Evolutionary conservation across 2,113 vertebrate species (phyloP), one percentile per base, ranked within the genome.

Genomic region (Thamnaconus septentrionalis): DNA sequence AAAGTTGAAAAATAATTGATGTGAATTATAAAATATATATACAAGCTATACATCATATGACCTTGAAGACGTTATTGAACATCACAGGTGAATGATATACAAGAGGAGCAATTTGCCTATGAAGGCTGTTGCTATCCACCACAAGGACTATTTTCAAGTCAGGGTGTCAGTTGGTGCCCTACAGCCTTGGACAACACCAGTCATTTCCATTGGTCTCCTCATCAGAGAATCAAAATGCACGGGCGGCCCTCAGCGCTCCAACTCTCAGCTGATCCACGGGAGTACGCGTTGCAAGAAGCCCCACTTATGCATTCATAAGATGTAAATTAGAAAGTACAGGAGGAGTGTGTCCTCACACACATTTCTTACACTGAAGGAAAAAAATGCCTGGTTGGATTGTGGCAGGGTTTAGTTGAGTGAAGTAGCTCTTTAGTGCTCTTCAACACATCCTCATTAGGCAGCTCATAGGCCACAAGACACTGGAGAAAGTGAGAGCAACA

Each of bases 141-240:
- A 78, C 72, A 61, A 66, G 44, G 66, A 10, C 44, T 78, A 79
- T 72, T 76, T 78, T 61, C 66, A 65, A 44, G 54, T 8, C 53
- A 59, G 66, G 57, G 49, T 75, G 86, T 79, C 81, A 73, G 76
- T 69, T 68, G 71, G 69, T 77, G 71, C 85, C 85, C 85, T 72
- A 75, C 71, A 85, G 86, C 79, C 63, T 64, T 41, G 63, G 61
- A 77, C 74, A 75, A 79, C 78, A 68, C 56, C 41, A 64, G 61
- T 66, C 76, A 80, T 78, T 76, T 77, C 85, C 87, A 88, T 89
- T 86, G 85, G 85, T 76, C 75, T 78, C 75, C 68, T 69, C 72
- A 64, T 82, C 73, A 64, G 56, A 59, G 64, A 80, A 84, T 86
- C 74, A 69, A 73, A 84, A 87, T 81, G 75, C 73, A 77, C 53